phyloP scores from a whole-genome alignment of 2,113 vertebrate genomes.

The Potamarius usumacintae region DNA sequence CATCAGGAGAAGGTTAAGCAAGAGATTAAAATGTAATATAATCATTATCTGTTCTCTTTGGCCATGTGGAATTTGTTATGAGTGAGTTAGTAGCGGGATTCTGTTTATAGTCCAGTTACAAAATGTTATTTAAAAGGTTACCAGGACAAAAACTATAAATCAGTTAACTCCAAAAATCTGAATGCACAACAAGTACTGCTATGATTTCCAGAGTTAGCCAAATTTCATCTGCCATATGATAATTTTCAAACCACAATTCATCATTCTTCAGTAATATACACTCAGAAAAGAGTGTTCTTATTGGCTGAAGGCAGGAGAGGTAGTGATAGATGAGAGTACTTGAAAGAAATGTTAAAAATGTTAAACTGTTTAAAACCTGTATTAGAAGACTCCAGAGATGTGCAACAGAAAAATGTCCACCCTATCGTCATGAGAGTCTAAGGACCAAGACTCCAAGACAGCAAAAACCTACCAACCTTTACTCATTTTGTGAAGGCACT shows the following conservation, averaged over 20 bases:
- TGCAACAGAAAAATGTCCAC: not conserved
- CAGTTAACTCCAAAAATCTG: not conserved
- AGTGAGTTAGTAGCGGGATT: no score
- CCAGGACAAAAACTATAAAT: not conserved
- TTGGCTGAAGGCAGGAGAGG: not conserved
- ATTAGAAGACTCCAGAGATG: not conserved
- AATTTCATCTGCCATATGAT: not conserved
- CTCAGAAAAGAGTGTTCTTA: not conserved
- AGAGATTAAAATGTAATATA: not conserved
- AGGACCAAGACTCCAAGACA: not conserved
- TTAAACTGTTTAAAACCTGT: not conserved
- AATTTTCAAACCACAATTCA: not conserved
- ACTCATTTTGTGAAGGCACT: not conserved
- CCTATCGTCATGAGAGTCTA: not conserved
- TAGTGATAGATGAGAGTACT: not conserved
- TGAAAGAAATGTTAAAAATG: not conserved
- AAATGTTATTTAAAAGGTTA: not conserved
- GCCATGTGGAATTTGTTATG: constrained; percentile 9
- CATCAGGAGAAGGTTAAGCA: no score
- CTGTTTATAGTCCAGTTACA: constrained; percentile 6
- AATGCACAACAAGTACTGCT: not conserved
- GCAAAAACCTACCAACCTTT: not conserved
- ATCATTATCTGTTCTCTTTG: not conserved
- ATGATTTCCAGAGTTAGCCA: not conserved
- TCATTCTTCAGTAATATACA: not conserved